Base-by-base conservation (phyloP, 1,140 invertebrate genomes). In the Schmidtea mediterranea region DNA sequence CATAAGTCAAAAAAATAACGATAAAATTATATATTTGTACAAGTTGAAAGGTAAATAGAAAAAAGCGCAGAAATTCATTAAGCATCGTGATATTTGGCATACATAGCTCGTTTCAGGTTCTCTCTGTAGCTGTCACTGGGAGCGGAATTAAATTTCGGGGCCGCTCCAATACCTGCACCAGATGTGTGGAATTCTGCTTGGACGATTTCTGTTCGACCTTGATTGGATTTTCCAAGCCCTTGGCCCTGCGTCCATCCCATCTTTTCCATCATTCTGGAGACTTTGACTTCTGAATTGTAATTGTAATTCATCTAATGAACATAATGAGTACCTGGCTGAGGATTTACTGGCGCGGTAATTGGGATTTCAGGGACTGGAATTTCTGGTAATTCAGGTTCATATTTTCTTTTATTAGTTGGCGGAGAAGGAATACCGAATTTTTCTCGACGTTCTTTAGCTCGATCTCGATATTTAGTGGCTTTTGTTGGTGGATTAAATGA, bases 191-290 rank as follows among this genome's bases (percentile, higher is more conserved):
- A 32, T 23, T 43, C 66, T 56, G 79, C 78, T 68, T 84, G 77
- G 52, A 90, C 80, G 43, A 86, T 84, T 43, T 76, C 79, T 6
- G 81, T 81, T 55, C 82, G 72, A n/a, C 87, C 87, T 68, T 94
- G 86, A 60, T 83, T 82, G 26, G 73, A 72, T 60, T 80, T 82
- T 2, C 89, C 90, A 10, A 95, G 67, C 0, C 90, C 90, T 72
- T 82, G 76, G 1, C 89, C 90, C 62, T 86, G 80, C 5, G 76
- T 79, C 89, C 90, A 97, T 6, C 46, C 46, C 89, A 95, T 95
- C 67, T 87, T 92, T 65, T 94, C 84, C 38, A 97, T 62, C 55
- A 97, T 69, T 63, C 81, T 80, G 65, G 78, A 89, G 1, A 84
- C 84, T 55, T 87, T 77, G 62, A 84, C 86, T 51, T 79, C 78